A percentile compares a stretch with the other conserved stretches of the same genome.
phyloP scores from a whole-genome alignment of 2,113 vertebrate species.

The Asarcornis scutulata region DNA sequence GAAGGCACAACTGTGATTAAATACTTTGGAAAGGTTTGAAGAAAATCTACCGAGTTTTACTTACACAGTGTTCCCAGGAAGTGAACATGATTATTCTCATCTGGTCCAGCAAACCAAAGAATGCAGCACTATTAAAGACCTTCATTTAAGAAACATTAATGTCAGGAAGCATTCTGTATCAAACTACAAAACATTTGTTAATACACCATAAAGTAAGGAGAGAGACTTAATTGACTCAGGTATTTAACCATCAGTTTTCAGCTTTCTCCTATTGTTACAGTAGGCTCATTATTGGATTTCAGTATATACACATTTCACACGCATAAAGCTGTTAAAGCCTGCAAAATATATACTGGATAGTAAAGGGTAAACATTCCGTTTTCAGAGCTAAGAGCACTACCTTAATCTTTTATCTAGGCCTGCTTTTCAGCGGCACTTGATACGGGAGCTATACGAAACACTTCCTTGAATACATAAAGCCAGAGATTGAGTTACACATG shows the following conservation, averaged over 20 bases:
- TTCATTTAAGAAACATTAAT: background rate
- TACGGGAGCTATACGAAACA: conserved; percentile 61
- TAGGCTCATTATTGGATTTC: background rate
- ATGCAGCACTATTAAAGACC: background rate
- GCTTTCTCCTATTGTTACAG: background rate
- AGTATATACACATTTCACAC: background rate
- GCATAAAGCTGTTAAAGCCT: background rate
- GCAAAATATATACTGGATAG: background rate
- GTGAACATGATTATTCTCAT: background rate
- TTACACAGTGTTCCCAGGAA: background rate
- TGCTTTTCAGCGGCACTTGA: conserved; percentile 55
- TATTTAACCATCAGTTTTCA: background rate
- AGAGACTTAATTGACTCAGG: background rate
- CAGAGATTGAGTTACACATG: conserved; percentile 42
- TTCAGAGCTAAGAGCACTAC: background rate
- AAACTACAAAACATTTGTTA: background rate
- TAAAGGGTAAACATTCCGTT: conserved; percentile 24
- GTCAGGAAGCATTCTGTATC: background rate
- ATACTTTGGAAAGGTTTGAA: background rate
- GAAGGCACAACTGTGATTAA: background rate
- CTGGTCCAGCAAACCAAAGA: background rate
- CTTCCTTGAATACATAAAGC: conserved; percentile 65
- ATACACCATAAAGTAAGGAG: background rate
- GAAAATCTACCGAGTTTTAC: background rate
- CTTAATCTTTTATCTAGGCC: conserved; percentile 52